Evolutionary conservation across 1,140 invertebrate species (phyloP).

Genomic region (Danaus plexippus): DNA sequence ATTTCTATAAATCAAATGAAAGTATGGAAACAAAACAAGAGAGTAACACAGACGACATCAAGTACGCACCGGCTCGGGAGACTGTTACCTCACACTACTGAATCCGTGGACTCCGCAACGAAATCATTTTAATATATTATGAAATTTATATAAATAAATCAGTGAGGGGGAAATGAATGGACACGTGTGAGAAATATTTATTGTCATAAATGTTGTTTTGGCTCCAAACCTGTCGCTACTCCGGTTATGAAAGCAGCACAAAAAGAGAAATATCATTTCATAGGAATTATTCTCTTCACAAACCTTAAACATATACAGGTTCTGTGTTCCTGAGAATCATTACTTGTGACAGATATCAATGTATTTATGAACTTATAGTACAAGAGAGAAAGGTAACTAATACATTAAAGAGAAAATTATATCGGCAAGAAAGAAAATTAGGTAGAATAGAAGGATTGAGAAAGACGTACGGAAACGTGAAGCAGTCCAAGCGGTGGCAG

Average conservation of each 20-base stretch:
- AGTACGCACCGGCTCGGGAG: constrained; percentile 7
- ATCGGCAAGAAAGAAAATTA: no score
- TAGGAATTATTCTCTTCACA: constrained; percentile 11
- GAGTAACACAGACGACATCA: constrained; percentile 4
- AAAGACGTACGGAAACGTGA: no score
- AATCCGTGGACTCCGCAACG: not conserved
- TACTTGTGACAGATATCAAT: no score
- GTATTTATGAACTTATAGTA: no score
- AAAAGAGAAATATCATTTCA: constrained; percentile 18
- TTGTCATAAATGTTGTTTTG: constrained; percentile 11
- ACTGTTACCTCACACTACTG: constrained; percentile 8
- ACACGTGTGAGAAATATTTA: constrained; percentile 10
- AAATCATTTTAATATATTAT: not conserved
- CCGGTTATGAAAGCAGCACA: constrained; percentile 18
- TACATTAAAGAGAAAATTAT: no score
- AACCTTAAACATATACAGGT: no score
- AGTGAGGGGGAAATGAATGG: constrained; percentile 12
- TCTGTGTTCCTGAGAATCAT: no score
- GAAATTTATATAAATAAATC: not conserved
- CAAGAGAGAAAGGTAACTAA: no score
- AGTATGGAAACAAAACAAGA: not conserved
- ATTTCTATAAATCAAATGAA: constrained; percentile 1
- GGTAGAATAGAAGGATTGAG: no score
- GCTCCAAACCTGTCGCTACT: constrained; percentile 23
- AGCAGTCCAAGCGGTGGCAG: no score